phyloP scores from a whole-genome alignment of 1,140 invertebrate species.

The Sogatella furcifera region DNA sequence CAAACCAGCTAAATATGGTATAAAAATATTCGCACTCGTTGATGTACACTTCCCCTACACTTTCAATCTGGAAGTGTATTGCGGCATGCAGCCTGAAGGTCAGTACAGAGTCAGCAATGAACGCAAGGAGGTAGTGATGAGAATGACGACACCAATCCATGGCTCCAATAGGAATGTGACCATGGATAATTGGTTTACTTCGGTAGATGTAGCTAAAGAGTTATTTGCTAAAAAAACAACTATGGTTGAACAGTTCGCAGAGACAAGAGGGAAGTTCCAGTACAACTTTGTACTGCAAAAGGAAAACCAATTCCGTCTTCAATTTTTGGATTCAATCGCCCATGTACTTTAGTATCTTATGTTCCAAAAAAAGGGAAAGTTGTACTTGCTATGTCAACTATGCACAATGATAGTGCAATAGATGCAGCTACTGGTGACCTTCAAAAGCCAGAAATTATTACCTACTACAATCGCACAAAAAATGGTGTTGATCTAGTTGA shows the following conservation, averaged over 20 bases:
- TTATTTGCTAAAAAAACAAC: slow-evolving; percentile 26
- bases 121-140: slow-evolving; percentile 19
- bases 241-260: slow-evolving; percentile 26
- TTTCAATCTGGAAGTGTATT: slow-evolving; percentile 27
- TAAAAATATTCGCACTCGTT: slow-evolving; percentile 24
- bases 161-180: slow-evolving; percentile 20
- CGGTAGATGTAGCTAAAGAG: slow-evolving; percentile 19
- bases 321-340: background rate
- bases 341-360: background rate
- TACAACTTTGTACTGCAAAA: background rate
- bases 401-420: background rate
- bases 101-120: slow-evolving; percentile 25
- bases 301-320: background rate
- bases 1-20: slow-evolving; percentile 22
- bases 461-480: background rate
- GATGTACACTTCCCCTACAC: slow-evolving; percentile 28
- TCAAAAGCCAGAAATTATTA: background rate
- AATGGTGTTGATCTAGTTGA: background rate
- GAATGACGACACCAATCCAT: slow-evolving; percentile 18
- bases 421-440: background rate
- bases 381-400: background rate
- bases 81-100: slow-evolving; percentile 26
- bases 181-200: slow-evolving; percentile 23
- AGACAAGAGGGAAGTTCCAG: slow-evolving; percentile 10
- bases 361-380: background rate